Conservation (phyloP, 2,113 vertebrate species). For the Recurvirostra avosetta region DNA sequence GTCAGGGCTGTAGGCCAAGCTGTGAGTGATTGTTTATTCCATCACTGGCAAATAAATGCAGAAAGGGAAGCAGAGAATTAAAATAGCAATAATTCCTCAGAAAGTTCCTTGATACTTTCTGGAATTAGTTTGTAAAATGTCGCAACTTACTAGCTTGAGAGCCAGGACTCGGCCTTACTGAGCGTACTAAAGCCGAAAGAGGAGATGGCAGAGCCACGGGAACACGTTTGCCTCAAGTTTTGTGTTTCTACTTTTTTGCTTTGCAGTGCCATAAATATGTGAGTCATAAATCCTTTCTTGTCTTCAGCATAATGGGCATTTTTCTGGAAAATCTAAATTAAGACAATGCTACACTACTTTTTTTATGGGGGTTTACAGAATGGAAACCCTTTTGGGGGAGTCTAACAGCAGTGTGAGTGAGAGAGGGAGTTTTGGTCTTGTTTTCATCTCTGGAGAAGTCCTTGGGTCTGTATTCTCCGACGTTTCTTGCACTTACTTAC, state of each 20-base stretch:
- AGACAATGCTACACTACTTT: not conserved
- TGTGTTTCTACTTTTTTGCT: not conserved
- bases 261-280: not conserved
- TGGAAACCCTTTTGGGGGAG: not conserved
- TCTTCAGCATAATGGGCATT: not conserved
- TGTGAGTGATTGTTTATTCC: not conserved
- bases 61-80: not conserved
- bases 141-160: not conserved
- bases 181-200: not conserved
- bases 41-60: not conserved
- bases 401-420: rapidly evolving
- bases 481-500: not conserved
- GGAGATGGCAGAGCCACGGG: not conserved
- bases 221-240: not conserved
- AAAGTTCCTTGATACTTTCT: not conserved
- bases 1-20: not conserved
- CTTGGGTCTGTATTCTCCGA: not conserved
- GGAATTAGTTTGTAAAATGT: not conserved
- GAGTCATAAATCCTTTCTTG: not conserved
- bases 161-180: not conserved
- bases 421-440: not conserved
- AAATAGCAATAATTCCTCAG: not conserved
- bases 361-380: not conserved
- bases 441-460: not conserved
- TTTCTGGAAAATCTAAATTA: not conserved